A percentile compares a stretch with the other conserved stretches of the same genome.
Conservation (phyloP, 2,113 vertebrate species). For the Lasiurus borealis region DNA sequence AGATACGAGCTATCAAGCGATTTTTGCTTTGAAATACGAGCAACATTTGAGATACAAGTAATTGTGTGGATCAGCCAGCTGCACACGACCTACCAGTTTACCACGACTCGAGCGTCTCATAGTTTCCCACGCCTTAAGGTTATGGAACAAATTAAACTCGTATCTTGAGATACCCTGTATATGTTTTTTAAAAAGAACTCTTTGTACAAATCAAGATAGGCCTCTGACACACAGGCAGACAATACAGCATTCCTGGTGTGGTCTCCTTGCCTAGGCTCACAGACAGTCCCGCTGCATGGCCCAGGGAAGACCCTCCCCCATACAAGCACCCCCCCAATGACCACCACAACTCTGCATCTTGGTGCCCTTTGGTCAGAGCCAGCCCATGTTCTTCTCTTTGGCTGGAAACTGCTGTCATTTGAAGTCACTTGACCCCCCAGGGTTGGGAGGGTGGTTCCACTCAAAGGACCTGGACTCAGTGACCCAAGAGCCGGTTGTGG, state of each 20-base stretch:
- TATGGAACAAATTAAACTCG: too few relatives aligned
- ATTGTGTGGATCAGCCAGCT: too few relatives aligned
- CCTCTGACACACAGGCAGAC: accelerated
- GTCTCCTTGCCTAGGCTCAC: not conserved
- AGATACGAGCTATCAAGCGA: too few relatives aligned
- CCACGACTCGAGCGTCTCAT: too few relatives aligned
- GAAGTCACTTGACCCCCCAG: not conserved
- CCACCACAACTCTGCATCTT: not conserved
- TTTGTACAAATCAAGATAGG: not conserved
- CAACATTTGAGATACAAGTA: too few relatives aligned
- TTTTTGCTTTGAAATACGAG: too few relatives aligned
- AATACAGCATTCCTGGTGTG: not conserved
- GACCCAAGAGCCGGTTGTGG: not conserved
- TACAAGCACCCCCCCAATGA: accelerated
- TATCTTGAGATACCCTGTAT: too few relatives aligned
- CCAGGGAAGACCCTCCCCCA: not conserved
- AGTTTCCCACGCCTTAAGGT: too few relatives aligned
- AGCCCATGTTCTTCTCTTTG: too few relatives aligned
- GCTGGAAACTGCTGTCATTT: not conserved
- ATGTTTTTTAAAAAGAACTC: not conserved
- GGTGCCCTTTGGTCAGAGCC: not conserved
- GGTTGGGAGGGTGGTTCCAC: not conserved
- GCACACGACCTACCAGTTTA: too few relatives aligned
- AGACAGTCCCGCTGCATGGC: accelerated
- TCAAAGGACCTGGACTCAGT: not conserved